Evolutionary conservation across 2,113 vertebrate species (phyloP), one percentile per base, ranked within the genome.

Genomic region (Nothoprocta pentlandii): DNA sequence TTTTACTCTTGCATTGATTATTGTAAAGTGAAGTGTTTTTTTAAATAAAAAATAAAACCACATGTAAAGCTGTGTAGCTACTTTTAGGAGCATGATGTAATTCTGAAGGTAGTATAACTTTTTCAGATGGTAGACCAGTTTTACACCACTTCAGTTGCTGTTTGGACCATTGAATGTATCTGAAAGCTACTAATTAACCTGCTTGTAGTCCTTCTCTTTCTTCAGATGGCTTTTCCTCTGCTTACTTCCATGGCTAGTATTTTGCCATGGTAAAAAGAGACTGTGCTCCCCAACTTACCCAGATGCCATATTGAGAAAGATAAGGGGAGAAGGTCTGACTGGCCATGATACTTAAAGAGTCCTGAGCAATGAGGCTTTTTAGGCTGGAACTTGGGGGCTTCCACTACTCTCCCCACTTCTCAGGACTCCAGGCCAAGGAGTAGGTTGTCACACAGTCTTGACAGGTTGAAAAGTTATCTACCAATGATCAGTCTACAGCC

Each of bases 281-380:
- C n/a, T 70, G 15, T 11, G 8, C 49, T 87, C 5, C 12, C 16
- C 70, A 15, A 30, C 15, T 11, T 3, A 7, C 10, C 26, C 7
- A 17, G 16, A 21, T 56, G n/a, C 10, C 34, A 71, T 42, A 15
- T 26, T 68, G 44, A 53, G 62, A 42, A 73, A 26, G 25, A 56
- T 16, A 44, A 6, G 16, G 7, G 1, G 4, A n/a, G 53, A 51
- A 82, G 14, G 21, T 6, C 49, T 82, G 23, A 4, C 26, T 47
- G 61, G 34, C 12, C 21, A 8, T 9, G 6, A 3, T 81, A 74
- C n/a, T 15, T 34, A 30, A 8, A 23, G 42, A 44, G 26, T 64
- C 9, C 3, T 62, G 14, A 1, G 0, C 2, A 0, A 30, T 21
- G 10, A 26, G 10, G 3, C 25, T 32, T 22, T 74, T 66, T 32